phyloP scores from a whole-genome alignment of 2,888 invertebrate genomes.

The Argyra leucocephala region DNA sequence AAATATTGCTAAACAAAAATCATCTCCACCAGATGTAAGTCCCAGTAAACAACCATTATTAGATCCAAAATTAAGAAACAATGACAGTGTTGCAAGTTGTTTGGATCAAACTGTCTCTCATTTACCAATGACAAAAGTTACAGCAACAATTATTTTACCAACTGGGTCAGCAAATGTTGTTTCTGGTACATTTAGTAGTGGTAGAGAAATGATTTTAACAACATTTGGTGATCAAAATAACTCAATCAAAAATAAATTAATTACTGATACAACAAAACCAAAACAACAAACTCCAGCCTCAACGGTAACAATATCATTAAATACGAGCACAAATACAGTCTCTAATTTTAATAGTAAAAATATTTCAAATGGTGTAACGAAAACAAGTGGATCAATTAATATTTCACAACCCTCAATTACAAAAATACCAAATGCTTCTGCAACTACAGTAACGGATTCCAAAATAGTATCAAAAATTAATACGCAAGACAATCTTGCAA shows the following conservation, averaged over 20 bases:
- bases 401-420: neutral
- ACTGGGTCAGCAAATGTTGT: slow-evolving; percentile 25
- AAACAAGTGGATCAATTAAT: neutral
- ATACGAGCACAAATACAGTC: slow-evolving; percentile 14
- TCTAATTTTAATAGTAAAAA: slow-evolving; percentile 14
- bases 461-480: neutral
- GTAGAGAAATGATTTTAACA: slow-evolving; percentile 35
- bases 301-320: slow-evolving; percentile 12
- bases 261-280: slow-evolving; percentile 16
- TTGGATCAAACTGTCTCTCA: slow-evolving; percentile 25
- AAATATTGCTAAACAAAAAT: slow-evolving; percentile 24
- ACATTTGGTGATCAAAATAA: slow-evolving; percentile 28
- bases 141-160: slow-evolving; percentile 14
- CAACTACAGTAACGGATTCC: neutral
- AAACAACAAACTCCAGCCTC: slow-evolving; percentile 12
- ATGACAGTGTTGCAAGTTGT: slow-evolving; percentile 29
- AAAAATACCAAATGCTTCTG: neutral
- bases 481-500: neutral
- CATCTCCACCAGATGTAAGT: slow-evolving; percentile 25
- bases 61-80: slow-evolving; percentile 27
- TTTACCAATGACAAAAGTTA: slow-evolving; percentile 14
- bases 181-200: slow-evolving; percentile 34
- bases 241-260: slow-evolving; percentile 19
- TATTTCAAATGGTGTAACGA: neutral
- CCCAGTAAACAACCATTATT: slow-evolving; percentile 36